Conservation (phyloP, 2,113 vertebrate genomes). For the Tyto alba region DNA sequence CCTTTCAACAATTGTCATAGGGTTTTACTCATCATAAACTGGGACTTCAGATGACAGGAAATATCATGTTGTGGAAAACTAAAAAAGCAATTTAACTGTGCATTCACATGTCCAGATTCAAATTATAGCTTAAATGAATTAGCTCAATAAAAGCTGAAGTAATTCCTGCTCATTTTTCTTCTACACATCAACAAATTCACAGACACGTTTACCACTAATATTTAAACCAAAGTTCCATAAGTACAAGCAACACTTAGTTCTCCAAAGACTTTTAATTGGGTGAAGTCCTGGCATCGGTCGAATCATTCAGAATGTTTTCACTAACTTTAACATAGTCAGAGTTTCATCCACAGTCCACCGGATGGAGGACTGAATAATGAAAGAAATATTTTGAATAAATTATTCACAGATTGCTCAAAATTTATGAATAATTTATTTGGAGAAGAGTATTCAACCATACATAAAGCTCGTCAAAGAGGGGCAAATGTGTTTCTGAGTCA, state of each 20-base stretch:
- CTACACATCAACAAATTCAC: background rate
- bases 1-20: background rate
- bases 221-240: background rate
- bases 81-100: background rate
- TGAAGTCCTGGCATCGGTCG: background rate
- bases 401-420: constrained; percentile 32
- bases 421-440: constrained; percentile 47
- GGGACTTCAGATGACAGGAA: background rate
- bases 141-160: background rate
- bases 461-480: constrained; percentile 8
- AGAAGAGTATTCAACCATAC: constrained; percentile 24
- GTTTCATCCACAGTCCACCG: background rate
- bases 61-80: background rate
- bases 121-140: background rate
- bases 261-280: background rate
- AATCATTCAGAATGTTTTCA: background rate
- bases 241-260: background rate
- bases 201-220: background rate
- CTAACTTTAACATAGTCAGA: background rate
- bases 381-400: constrained; percentile 46
- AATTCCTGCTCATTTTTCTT: background rate
- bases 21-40: background rate
- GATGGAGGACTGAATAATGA: background rate
- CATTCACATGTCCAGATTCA: background rate
- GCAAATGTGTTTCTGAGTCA: constrained; percentile 39